Conservation (phyloP, 2,113 vertebrate species). For the Salminus brasiliensis region DNA sequence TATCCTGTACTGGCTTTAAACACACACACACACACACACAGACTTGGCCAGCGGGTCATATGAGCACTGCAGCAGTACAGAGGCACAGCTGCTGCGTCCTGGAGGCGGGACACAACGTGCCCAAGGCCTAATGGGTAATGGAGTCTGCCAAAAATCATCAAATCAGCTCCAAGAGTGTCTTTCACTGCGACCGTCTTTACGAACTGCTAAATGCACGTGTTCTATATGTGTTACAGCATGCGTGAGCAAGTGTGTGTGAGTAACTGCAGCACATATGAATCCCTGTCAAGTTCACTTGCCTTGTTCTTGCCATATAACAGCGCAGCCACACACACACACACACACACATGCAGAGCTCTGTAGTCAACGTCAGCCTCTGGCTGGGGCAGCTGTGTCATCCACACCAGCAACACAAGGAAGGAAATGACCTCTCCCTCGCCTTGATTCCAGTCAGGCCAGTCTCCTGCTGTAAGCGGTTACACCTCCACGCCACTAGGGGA, state of each 20-base stretch:
- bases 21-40: slow-evolving; percentile 28
- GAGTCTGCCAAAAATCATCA: slow-evolving; percentile 7
- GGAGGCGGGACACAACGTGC: slow-evolving; percentile 1
- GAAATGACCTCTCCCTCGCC: not conserved
- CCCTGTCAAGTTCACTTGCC: not conserved
- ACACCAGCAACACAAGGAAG: not conserved
- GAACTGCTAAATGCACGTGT: not conserved
- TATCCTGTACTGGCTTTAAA: not conserved
- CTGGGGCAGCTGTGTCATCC: not conserved
- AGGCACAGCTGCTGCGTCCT: slow-evolving; percentile 29
- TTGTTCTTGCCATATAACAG: not conserved
- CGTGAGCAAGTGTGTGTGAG: not conserved
- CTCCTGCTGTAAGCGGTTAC: no score
- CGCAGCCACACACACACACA: no score
- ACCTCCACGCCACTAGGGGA: not conserved
- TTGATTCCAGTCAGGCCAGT: no score
- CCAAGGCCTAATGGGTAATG: slow-evolving; percentile 23
- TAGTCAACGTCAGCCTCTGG: not conserved
- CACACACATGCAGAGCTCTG: not conserved
- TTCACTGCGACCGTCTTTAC: not conserved
- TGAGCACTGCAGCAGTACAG: slow-evolving; percentile 26
- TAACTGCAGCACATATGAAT: not conserved
- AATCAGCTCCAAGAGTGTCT: not conserved
- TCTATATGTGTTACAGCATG: not conserved
- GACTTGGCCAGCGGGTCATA: slow-evolving; percentile 14